Evolutionary conservation across 2,888 invertebrate genomes (phyloP), one percentile per base, ranked within the genome.

Genomic region (Athripsodes cinereus): DNA sequence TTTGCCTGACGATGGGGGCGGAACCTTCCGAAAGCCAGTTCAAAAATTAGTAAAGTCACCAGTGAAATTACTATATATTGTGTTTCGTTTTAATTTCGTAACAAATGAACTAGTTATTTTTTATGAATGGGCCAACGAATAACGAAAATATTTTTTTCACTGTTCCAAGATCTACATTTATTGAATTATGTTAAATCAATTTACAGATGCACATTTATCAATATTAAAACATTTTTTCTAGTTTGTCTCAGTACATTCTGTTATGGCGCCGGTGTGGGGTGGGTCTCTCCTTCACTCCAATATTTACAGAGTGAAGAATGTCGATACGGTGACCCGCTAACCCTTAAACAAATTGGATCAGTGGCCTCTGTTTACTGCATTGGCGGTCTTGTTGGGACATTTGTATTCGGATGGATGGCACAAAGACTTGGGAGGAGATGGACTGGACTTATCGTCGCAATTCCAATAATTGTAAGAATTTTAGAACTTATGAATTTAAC

Each of bases 261-360:
- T 67, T 76, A 81, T 68, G 82, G 82, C 1, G 79, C 78, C 71
- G 72, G 79, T 58, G 74, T 80, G 68, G 82, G 81, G 1, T 83
- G 81, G 81, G 76, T 81, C 64, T 81, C 83, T 0, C 81, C 82
- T 1, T 79, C 81, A 71, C 75, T 81, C 2, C 76, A 79, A 0
- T 70, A 79, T 22, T 73, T 82, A 13, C 74, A 79, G 65, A 71
- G 75, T 1, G 66, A 68, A 1, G 66, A 70, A n/a, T 77, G 80
- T 0, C 79, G 80, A 0, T 73, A 80, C 0, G 78, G 77, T 1
- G 73, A 74, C 20, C 74, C 76, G 0, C 72, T 83, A 65, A 71
- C 73, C 1, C 73, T 76, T 62, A 75, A 78, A 51, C 75, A 76
- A 48, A 74, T 80, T 21, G 78, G 81, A 22, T 81, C 81, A 80